These are phyloP conservation scores for Boloria selene DNA, from an alignment of 2,888 invertebrate genomes.

Conservation along the genomic window DNA sequence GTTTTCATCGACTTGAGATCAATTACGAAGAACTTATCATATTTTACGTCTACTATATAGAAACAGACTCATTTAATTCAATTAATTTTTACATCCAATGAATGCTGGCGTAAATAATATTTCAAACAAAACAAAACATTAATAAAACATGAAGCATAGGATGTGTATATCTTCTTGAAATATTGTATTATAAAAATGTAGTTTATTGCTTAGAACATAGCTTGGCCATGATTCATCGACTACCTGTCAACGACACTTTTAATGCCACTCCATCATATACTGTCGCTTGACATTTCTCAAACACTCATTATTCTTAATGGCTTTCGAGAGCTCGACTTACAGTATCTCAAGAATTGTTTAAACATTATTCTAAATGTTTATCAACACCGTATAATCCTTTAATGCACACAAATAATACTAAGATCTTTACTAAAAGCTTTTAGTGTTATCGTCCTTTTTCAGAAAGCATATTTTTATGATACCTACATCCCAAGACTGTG, in stretches of 20 bases:
- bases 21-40: neutral
- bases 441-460: constrained; percentile 47
- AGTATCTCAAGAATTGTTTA: constrained; percentile 39
- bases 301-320: constrained; percentile 72
- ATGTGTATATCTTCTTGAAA: constrained; percentile 27
- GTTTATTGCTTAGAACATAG: constrained; percentile 29
- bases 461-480: constrained; percentile 46
- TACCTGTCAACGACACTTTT: constrained; percentile 72
- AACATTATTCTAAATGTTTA: constrained; percentile 37
- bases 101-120: neutral
- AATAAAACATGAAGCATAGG: constrained; percentile 9
- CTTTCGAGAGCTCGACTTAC: constrained; percentile 57
- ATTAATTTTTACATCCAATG: neutral
- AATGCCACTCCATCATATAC: constrained; percentile 67
- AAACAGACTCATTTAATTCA: constrained; percentile 3
- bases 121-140: constrained; percentile 7
- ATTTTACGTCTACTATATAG: neutral
- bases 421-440: constrained; percentile 38
- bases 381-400: constrained; percentile 34
- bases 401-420: constrained; percentile 29
- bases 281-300: constrained; percentile 65
- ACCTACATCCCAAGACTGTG: constrained; percentile 39
- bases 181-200: constrained; percentile 26
- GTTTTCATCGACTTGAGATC: constrained; percentile 1
- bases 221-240: constrained; percentile 62